Evolutionary conservation across 2,113 vertebrate genomes (phyloP).

Genomic region (Eleginops maclovinus): DNA sequence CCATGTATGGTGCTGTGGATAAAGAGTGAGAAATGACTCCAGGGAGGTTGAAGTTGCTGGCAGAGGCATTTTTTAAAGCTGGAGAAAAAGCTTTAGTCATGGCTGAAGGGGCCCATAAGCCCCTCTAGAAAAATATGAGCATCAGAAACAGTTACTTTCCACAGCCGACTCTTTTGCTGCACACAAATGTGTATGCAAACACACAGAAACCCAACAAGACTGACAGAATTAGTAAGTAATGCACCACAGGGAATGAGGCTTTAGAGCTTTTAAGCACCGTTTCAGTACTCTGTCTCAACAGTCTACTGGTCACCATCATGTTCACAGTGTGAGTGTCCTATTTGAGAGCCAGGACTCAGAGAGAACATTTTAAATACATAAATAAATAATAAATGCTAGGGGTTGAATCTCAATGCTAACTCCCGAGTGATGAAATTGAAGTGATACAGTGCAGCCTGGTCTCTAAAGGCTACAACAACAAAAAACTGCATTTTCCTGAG

Average conservation of each 20-base stretch:
- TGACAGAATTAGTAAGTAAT: slow-evolving; percentile 41
- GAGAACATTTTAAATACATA: no score
- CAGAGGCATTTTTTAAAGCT: slow-evolving; percentile 51
- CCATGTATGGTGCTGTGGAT: slow-evolving; percentile 40
- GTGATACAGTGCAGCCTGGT: neutral
- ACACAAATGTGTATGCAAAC: slow-evolving; percentile 40
- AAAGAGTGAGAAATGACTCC: slow-evolving; percentile 43
- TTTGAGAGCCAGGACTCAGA: neutral
- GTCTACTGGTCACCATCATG: slow-evolving; percentile 29
- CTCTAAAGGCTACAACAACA: no score
- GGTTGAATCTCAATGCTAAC: neutral
- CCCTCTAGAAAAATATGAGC: slow-evolving; percentile 48
- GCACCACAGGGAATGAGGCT: slow-evolving; percentile 42
- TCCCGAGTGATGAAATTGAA: neutral
- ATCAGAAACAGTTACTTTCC: slow-evolving; percentile 50
- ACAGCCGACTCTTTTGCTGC: slow-evolving; percentile 41
- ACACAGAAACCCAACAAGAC: slow-evolving; percentile 46
- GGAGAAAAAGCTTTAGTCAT: slow-evolving; percentile 62
- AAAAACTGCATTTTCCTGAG: neutral
- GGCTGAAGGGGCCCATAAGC: slow-evolving; percentile 58
- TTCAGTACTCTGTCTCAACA: slow-evolving; percentile 40
- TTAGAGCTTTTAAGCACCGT: slow-evolving; percentile 49
- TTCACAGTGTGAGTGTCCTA: neutral
- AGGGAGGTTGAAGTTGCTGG: slow-evolving; percentile 61
- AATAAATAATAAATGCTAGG: neutral